Conservation (phyloP, 2,797 vertebrate species). For the Acipenser transmontanus region DNA sequence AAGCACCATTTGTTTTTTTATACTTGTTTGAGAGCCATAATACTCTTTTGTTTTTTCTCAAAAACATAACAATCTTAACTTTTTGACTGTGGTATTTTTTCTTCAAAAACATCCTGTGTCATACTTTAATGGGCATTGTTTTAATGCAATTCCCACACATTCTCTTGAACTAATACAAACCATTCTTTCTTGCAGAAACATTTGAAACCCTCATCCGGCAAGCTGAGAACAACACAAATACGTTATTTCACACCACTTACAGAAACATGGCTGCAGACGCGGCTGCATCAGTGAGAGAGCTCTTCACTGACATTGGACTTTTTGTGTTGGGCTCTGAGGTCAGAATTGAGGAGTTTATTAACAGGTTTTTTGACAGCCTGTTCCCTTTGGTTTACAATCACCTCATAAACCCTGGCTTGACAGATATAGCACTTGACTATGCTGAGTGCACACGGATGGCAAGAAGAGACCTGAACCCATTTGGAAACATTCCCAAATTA, state of each 20-base stretch:
- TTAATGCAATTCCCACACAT: not conserved
- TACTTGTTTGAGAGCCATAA: too few relatives aligned
- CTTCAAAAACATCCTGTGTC: not conserved
- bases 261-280: conserved; percentile 59
- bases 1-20: too few relatives aligned
- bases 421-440: conserved; percentile 54
- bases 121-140: too few relatives aligned
- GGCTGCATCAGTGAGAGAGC: conserved; percentile 47
- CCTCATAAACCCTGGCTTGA: conserved; percentile 56
- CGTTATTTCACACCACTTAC: conserved; percentile 58
- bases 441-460: conserved; percentile 61
- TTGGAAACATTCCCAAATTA: conserved; percentile 52
- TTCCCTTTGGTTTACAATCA: conserved; percentile 74
- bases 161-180: conserved; percentile 11
- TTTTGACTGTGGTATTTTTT: too few relatives aligned
- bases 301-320: conserved; percentile 75
- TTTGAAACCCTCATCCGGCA: conserved; percentile 70
- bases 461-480: conserved; percentile 54
- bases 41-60: too few relatives aligned
- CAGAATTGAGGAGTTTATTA: conserved; percentile 61
- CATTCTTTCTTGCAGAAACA: conserved; percentile 56
- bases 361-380: conserved; percentile 74
- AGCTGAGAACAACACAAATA: conserved; percentile 71
- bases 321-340: conserved; percentile 75
- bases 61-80: too few relatives aligned